Evolutionary conservation across 2,888 invertebrate genomes (phyloP).

Genomic region (Ernsta delagoae): DNA sequence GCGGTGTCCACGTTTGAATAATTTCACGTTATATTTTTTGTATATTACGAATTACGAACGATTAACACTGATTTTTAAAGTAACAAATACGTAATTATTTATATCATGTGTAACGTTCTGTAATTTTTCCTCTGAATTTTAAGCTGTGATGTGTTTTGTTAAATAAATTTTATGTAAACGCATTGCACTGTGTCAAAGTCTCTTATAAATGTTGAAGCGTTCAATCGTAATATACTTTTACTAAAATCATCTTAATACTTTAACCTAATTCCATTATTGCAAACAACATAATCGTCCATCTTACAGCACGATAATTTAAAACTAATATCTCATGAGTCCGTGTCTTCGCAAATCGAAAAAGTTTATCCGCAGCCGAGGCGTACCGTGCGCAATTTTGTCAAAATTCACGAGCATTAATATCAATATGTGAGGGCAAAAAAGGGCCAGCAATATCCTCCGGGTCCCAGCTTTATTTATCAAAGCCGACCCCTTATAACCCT

Average conservation of each 20-base stretch:
- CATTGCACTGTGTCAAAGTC: no score
- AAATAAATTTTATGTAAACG: no score
- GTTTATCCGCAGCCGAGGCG: slow-evolving; percentile 33
- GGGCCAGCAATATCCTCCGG: slow-evolving; percentile 75
- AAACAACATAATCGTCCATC: slow-evolving; percentile 24
- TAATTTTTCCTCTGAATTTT: no score
- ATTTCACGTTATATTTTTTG: neutral
- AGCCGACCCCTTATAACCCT: slow-evolving; percentile 80
- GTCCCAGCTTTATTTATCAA: slow-evolving; percentile 79
- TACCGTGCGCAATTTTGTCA: slow-evolving; percentile 73
- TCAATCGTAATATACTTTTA: neutral
- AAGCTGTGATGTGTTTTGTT: no score
- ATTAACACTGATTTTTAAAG: no score
- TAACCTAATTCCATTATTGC: slow-evolving; percentile 25
- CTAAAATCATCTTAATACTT: slow-evolving; percentile 24
- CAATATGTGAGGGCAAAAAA: slow-evolving; percentile 81
- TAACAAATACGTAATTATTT: no score
- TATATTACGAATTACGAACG: no score
- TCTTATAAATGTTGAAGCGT: no score
- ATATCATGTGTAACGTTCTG: no score
- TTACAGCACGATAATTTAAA: slow-evolving; percentile 31
- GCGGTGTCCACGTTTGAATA: neutral
- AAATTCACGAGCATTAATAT: slow-evolving; percentile 82
- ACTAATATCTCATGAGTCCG: slow-evolving; percentile 31
- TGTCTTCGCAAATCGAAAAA: slow-evolving; percentile 34